A percentile compares a stretch with the other conserved stretches of the same genome.
Conservation (phyloP, 2,797 vertebrate genomes). For the Ptychobarbus kaznakovi region DNA sequence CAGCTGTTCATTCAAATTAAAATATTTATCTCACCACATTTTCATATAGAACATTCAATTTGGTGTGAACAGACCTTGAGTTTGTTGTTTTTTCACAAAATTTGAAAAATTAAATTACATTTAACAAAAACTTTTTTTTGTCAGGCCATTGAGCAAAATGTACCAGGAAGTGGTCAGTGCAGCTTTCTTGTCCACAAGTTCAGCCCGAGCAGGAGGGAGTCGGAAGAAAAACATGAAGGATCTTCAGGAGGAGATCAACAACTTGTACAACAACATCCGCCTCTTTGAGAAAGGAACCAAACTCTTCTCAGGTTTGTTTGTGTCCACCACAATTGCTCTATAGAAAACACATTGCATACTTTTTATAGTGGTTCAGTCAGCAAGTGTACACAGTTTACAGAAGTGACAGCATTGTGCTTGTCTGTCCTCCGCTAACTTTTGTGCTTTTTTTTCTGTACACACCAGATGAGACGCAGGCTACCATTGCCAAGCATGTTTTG, state of each 20-base stretch:
- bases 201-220: slow-evolving; percentile 80
- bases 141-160: slow-evolving; percentile 87
- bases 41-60: neutral
- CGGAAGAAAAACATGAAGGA: slow-evolving; percentile 92
- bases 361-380: neutral
- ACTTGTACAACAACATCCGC: slow-evolving; percentile 90
- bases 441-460: neutral
- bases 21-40: neutral
- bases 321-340: neutral
- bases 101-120: neutral
- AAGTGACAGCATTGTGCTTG: slow-evolving; percentile 1
- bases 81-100: neutral
- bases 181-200: slow-evolving; percentile 86
- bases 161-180: slow-evolving; percentile 91
- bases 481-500: slow-evolving; percentile 88
- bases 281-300: slow-evolving; percentile 93
- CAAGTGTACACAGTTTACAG: neutral
- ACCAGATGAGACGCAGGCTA: slow-evolving; percentile 89
- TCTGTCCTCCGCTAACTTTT: neutral
- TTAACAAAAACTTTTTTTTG: neutral
- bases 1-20: neutral
- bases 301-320: slow-evolving; percentile 86
- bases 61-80: neutral
- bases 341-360: neutral
- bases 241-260: slow-evolving; percentile 93